Evolutionary conservation across 2,113 vertebrate species (phyloP).

Genomic region (Lota lota): DNA sequence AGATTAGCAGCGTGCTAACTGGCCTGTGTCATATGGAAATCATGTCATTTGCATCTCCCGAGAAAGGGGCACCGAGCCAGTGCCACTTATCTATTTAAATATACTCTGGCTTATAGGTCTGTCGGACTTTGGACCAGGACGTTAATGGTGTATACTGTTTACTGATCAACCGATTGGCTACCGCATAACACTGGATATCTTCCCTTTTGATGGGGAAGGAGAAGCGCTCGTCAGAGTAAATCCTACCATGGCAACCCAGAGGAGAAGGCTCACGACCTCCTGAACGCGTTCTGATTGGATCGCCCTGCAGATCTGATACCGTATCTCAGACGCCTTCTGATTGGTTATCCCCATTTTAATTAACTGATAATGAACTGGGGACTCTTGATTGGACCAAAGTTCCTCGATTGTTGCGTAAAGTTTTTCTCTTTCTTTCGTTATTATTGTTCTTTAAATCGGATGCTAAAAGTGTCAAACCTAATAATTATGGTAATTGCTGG

Average conservation of each 20-base stretch:
- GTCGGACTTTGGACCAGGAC: conserved; percentile 59
- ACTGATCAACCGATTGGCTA: conserved; percentile 55
- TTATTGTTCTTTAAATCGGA: background rate
- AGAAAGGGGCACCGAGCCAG: conserved; percentile 55
- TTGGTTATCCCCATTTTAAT: conserved; percentile 64
- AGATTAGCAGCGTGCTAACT: conserved; percentile 57
- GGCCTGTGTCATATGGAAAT: conserved; percentile 69
- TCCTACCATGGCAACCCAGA: conserved; percentile 55
- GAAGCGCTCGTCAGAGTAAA: conserved; percentile 30
- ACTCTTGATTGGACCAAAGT: conserved; percentile 55
- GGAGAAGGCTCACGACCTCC: conserved; percentile 20
- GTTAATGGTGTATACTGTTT: conserved; percentile 51
- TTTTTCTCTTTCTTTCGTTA: background rate
- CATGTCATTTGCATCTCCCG: conserved; percentile 70
- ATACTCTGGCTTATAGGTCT: conserved; percentile 57
- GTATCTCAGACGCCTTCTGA: conserved; percentile 47
- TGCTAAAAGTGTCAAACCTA: too few species aligned
- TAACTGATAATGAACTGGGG: conserved; percentile 57
- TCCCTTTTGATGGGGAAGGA: conserved; percentile 59
- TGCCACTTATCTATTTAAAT: conserved; percentile 69
- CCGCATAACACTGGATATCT: conserved; percentile 55
- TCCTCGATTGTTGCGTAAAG: conserved; percentile 28
- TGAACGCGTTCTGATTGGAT: conserved; percentile 55
- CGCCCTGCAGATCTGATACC: conserved; percentile 56
- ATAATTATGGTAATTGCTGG: background rate